Evolutionary conservation across 2,888 invertebrate genomes (phyloP).

Genomic region (Mythimna vitellina): DNA sequence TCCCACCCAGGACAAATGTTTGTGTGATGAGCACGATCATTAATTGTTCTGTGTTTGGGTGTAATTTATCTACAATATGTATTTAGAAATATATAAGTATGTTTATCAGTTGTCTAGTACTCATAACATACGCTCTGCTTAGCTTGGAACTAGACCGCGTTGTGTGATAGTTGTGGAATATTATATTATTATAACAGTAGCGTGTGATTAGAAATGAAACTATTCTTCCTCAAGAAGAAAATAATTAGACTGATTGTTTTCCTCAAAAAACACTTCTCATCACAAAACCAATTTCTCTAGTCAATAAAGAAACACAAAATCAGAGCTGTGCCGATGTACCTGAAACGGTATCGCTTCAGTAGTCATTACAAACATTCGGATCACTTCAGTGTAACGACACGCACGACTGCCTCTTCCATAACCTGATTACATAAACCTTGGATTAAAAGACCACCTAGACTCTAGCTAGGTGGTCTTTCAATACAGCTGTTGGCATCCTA

Average conservation of each 20-base stretch:
- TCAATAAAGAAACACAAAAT: constrained; percentile 25
- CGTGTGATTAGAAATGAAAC: too few relatives aligned
- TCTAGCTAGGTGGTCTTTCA: constrained; percentile 3
- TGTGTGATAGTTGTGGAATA: too few relatives aligned
- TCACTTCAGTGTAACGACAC: constrained; percentile 58
- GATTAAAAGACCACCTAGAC: constrained; percentile 35
- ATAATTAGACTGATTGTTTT: not conserved
- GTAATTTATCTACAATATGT: too few relatives aligned
- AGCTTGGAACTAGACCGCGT: too few relatives aligned
- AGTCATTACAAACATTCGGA: constrained; percentile 39
- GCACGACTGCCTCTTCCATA: constrained; percentile 66
- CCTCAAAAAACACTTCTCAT: not conserved
- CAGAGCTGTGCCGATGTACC: constrained; percentile 11
- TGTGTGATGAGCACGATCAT: too few relatives aligned
- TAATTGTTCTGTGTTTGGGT: too few relatives aligned
- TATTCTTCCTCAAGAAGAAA: too few relatives aligned
- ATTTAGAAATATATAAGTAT: too few relatives aligned
- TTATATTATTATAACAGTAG: too few relatives aligned
- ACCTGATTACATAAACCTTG: constrained; percentile 56
- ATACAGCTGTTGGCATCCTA: not conserved
- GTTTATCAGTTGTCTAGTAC: too few relatives aligned
- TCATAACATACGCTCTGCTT: too few relatives aligned
- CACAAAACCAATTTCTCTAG: constrained; percentile 13
- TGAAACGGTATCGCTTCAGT: constrained; percentile 47
- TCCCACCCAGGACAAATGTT: too few relatives aligned